Evolutionary conservation across 2,113 vertebrate genomes (phyloP), one percentile per base, ranked within the genome.

Genomic region (Lonchura striata): DNA sequence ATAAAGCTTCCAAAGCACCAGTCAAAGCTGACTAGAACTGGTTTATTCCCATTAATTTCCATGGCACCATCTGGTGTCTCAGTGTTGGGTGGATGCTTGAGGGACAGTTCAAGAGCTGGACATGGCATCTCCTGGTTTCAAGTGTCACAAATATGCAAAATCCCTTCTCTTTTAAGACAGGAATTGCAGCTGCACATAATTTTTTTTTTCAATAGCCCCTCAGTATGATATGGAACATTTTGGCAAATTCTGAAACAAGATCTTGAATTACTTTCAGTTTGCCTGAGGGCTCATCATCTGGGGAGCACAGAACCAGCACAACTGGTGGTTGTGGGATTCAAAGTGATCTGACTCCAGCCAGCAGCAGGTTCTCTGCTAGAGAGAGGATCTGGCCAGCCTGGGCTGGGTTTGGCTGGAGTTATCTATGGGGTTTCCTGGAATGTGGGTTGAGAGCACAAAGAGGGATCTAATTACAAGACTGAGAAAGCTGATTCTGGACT

Each of bases 391-490:
- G 3, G 18, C 47, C 37, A 79, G 65, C 71, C n/a, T 28, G 35
- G 44, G 28, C 44, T 54, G 35, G 39, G 63, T 72, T 56, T 68
- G 83, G 39, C 57, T 39, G 9, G 68, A 52, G 19, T 28, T 74
- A 18, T 17, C 53, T 33, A 37, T 37, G 74, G 10, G 10, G 24
- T 15, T 74, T 53, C 74, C 81, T 42, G 54, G 65, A 49, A 70
- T 5, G 5, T 15, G 49, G 20, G 53, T 6, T 35, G 53, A 35
- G 3, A 75, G 35, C 14, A 60, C 0, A 0, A 68, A 65, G 35
- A 60, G 5, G 41, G 31, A 33, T 41, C 57, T 69, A 12, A 42
- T n/a, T 31, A 80, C 19, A 41, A 44, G 22, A 60, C 54, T 47
- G 35, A 79, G 74, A 75, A 54, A 85, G 35, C 30, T 47, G 35